phyloP scores from a whole-genome alignment of 2,888 invertebrate species.

The Desoria tigrina region DNA sequence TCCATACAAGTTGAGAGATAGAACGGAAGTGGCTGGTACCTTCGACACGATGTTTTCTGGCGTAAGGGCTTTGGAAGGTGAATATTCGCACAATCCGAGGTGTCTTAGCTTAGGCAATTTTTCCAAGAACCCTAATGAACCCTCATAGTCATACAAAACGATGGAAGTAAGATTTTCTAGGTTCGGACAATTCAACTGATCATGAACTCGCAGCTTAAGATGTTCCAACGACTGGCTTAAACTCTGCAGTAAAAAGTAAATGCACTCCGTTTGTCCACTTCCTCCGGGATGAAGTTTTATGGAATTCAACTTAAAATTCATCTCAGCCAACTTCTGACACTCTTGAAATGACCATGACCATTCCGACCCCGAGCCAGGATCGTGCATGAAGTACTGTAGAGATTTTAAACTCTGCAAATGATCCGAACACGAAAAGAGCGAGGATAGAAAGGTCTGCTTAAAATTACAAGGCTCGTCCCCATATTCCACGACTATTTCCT shows the following conservation, averaged over 20 bases:
- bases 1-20: slow-evolving; percentile 40
- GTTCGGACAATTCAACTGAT: slow-evolving; percentile 35
- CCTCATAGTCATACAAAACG: slow-evolving; percentile 44
- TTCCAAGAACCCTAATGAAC: slow-evolving; percentile 39
- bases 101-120: slow-evolving; percentile 31
- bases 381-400: slow-evolving; percentile 46
- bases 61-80: slow-evolving; percentile 35
- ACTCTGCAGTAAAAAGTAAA: slow-evolving; percentile 29
- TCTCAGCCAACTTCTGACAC: slow-evolving; percentile 29
- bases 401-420: slow-evolving; percentile 34
- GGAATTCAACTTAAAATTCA: slow-evolving; percentile 28
- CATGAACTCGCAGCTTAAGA: slow-evolving; percentile 41
- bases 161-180: slow-evolving; percentile 23
- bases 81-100: slow-evolving; percentile 44
- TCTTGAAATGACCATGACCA: slow-evolving; percentile 46
- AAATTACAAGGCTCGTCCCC: slow-evolving; percentile 42
- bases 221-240: slow-evolving; percentile 16
- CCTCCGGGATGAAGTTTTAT: slow-evolving; percentile 42
- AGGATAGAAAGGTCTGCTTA: slow-evolving; percentile 30
- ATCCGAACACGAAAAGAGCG: slow-evolving; percentile 25
- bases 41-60: slow-evolving; percentile 37
- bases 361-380: slow-evolving; percentile 36
- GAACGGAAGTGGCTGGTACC: slow-evolving; percentile 20
- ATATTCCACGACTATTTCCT: slow-evolving; percentile 39
- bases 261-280: slow-evolving; percentile 23